Evolutionary conservation across 2,113 vertebrate genomes (phyloP), one percentile per base, ranked within the genome.

Genomic region (Elanoides forficatus): DNA sequence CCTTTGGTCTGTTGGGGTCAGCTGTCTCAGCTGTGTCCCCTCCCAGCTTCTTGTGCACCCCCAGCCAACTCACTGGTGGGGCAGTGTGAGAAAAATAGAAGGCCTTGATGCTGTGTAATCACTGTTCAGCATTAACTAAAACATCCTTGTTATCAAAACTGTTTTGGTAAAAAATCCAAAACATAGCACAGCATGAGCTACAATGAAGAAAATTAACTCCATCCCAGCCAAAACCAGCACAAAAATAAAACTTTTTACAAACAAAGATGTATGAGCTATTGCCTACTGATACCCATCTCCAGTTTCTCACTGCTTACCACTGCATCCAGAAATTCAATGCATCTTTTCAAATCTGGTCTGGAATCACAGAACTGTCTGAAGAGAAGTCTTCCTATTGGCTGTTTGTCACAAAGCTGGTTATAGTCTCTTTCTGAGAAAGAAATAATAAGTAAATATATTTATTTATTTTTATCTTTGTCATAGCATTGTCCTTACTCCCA

Each of bases 331-430:
- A 99, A 99, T 87, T 99, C 99, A 59, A 99, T 98, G 94, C 98
- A 98, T 85, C 97, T 98, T 96, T 98, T 99, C 84, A 99, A 97
- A 76, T 98, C 98, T 43, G 97, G 97, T 91, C 98, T 98, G 15
- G 99, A 98, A 85, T 99, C 98, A 92, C 99, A 99, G 97, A 99
- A 99, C 94, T 99, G 98, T 89, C 99, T 98, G 98, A 99, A 99
- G 78, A 99, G 98, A 94, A 99, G 98, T 88, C 99, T 98, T 81
- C 99, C 99, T 63, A 99, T 99, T 0, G 99, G 99, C 95, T 99
- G 99, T 96, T 98, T 99, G 96, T 99, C 98, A 96, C 99, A 99
- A 58, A 99, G 98, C 93, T 98, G 99, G 94, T 92, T 98, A 96
- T 99, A 99, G 96, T 99, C 98, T 97, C 98, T 98, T 90, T 99